Base-by-base conservation (phyloP, 2,113 vertebrate species). In the Tychaedon coryphoeus region DNA sequence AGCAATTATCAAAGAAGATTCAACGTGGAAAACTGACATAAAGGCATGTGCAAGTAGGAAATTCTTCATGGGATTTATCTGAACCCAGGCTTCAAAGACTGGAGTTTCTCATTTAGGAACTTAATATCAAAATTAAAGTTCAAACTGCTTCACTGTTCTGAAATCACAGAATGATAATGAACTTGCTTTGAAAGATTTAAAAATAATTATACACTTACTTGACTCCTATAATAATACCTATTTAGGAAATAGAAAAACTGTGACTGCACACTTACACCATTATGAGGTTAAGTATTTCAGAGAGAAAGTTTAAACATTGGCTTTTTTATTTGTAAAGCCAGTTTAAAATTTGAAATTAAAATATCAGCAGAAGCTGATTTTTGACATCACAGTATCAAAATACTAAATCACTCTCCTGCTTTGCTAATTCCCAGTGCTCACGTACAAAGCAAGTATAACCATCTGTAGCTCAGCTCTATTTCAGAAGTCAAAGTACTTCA, bases 1-100 rank as follows among this genome's bases (percentile, higher is more conserved):
- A 74, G 26, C 33, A 90, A 25, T 86, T 96, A 61, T 89, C 83
- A 93, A 92, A 94, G 47, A 89, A 74, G 74, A 88, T 71, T 91
- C 91, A 70, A 64, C 2, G 2, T 8, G 15, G 47, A 90, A 95
- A 96, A 89, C 58, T 58, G 56, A 74, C 67, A 96, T 88, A 51
- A 93, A 96, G 70, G 42, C 62, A 80, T 2, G 2, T 29, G n/a
- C 40, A 73, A 83, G 51, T 10, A 80, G 23, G 67, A 93, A 91
- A 86, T 9, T 83, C 56, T 83, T 87, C 71, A 69, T 2, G 10
- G 34, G 18, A 26, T 66, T 95, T 56, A 72, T 62, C 10, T 38
- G 33, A 89, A 73, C 8, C 42, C 24, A 43, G 20, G 26, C 26
- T 79, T 78, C 47, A 92, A 85, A 95, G 50, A 23, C 33, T 14